Percentiles rank a stretch among this genome's conserved stretches.
phyloP scores from a whole-genome alignment of 2,888 invertebrate genomes.

The Nomada ferruginata region DNA sequence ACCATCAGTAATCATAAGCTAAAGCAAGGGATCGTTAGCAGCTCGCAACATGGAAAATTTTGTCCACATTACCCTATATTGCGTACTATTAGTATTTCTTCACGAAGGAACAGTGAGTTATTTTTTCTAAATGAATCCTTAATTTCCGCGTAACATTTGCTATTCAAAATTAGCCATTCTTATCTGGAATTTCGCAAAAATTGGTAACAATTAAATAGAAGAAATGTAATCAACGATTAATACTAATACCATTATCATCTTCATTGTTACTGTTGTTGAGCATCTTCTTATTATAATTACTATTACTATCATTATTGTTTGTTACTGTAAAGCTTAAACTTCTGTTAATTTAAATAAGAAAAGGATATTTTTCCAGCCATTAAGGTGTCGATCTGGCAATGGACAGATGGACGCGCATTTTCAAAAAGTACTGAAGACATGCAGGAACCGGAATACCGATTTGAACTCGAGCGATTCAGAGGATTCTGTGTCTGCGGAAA shows the following conservation, averaged over 20 bases:
- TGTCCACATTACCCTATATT: neutral
- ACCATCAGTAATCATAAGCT: constrained; percentile 18
- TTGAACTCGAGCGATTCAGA: constrained; percentile 76
- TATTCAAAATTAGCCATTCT: neutral
- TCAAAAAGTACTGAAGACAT: constrained; percentile 86
- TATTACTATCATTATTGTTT: too few relatives aligned
- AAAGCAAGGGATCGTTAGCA: neutral
- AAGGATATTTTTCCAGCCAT: constrained; percentile 79
- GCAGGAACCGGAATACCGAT: constrained; percentile 82
- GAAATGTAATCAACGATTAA: too few relatives aligned
- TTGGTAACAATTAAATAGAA: too few relatives aligned
- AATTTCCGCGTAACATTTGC: neutral
- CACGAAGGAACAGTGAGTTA: constrained; percentile 28
- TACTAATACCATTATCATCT: too few relatives aligned
- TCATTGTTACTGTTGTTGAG: too few relatives aligned
- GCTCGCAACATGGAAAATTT: constrained; percentile 16
- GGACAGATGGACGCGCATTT: constrained; percentile 87
- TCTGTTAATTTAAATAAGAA: too few relatives aligned
- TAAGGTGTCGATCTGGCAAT: constrained; percentile 87
- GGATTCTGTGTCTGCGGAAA: constrained; percentile 78
- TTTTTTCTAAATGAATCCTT: neutral
- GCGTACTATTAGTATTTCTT: constrained; percentile 7
- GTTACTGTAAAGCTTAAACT: too few relatives aligned
- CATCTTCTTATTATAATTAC: too few relatives aligned
- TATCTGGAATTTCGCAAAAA: neutral